Conservation (phyloP, 2,888 invertebrate species). For the Dendrolimus pini region DNA sequence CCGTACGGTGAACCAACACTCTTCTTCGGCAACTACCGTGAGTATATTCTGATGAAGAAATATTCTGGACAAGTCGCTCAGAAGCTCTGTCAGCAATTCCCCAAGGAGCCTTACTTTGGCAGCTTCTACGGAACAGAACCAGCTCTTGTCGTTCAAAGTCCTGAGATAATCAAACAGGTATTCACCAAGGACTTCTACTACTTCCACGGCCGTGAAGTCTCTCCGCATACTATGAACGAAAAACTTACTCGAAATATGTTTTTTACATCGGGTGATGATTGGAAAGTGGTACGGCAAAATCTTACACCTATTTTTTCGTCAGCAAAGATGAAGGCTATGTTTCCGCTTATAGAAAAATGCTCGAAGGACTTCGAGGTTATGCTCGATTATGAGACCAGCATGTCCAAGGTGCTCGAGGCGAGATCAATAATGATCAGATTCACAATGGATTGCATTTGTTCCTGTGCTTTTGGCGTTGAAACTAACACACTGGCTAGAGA, state of each 20-base stretch:
- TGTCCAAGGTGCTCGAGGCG: conserved; percentile 23
- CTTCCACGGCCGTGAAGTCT: conserved; percentile 43
- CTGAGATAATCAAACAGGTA: conserved; percentile 39
- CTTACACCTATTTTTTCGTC: conserved; percentile 48
- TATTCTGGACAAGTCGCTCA: conserved; percentile 22
- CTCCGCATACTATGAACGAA: conserved; percentile 34
- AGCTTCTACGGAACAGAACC: conserved; percentile 49
- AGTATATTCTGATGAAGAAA: conserved; percentile 32
- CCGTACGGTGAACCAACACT: conserved; percentile 27
- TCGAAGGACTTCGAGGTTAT: conserved; percentile 29
- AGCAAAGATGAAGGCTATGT: conserved; percentile 56
- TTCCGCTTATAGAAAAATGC: conserved; percentile 39
- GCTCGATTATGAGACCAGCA: conserved; percentile 24
- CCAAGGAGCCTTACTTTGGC: conserved; percentile 40
- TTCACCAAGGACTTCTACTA: conserved; percentile 48
- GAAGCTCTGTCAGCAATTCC: conserved; percentile 35
- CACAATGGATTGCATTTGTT: conserved; percentile 46
- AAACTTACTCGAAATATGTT: conserved; percentile 34
- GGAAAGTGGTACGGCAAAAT: conserved; percentile 51
- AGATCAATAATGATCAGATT: conserved; percentile 31
- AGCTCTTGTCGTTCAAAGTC: conserved; percentile 42
- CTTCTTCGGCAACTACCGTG: conserved; percentile 44
- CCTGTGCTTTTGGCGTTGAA: conserved; percentile 48
- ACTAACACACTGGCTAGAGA: conserved; percentile 31
- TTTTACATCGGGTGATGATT: conserved; percentile 38